Percentiles rank a stretch among this genome's conserved stretches.
These are phyloP conservation scores for Eucriotettix oculatus DNA, from an alignment of 2,888 invertebrate species.

Conservation along the genomic window DNA sequence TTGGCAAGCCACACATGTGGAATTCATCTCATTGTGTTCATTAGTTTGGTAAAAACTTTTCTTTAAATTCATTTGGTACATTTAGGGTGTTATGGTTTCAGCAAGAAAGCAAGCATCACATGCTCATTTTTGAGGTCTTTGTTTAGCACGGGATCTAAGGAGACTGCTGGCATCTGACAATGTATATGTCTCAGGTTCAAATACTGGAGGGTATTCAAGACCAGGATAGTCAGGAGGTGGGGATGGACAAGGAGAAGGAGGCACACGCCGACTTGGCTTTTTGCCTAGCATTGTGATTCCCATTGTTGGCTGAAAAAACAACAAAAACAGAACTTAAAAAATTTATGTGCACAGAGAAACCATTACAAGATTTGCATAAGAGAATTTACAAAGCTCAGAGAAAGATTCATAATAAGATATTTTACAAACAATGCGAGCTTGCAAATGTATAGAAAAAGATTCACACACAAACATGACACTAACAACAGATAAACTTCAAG, in stretches of 20 bases:
- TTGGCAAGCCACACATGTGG: too few relatives aligned
- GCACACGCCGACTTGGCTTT: constrained; percentile 15
- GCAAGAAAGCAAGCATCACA: not conserved
- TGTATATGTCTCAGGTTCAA: constrained; percentile 70
- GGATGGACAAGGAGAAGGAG: constrained; percentile 19
- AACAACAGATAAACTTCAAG: not conserved
- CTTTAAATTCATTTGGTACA: too few relatives aligned
- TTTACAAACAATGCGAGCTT: too few relatives aligned
- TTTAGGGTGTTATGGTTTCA: not conserved
- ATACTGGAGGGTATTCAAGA: constrained; percentile 71
- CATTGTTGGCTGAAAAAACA: constrained; percentile 21
- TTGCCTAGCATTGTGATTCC: constrained; percentile 24
- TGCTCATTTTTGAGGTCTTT: not conserved
- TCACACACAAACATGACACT: not conserved
- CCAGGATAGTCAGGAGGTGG: constrained; percentile 54
- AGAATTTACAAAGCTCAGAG: too few relatives aligned
- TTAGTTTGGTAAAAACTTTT: too few relatives aligned
- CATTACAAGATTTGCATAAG: not conserved
- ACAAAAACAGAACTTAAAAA: not conserved
- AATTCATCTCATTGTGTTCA: too few relatives aligned
- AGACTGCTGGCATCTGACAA: constrained; percentile 36
- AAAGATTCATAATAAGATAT: too few relatives aligned
- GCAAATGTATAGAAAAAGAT: not conserved
- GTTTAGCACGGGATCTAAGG: constrained; percentile 21
- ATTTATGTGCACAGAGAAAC: not conserved